Conservation (phyloP, 2,888 invertebrate species). For the Chouioia cunea region DNA sequence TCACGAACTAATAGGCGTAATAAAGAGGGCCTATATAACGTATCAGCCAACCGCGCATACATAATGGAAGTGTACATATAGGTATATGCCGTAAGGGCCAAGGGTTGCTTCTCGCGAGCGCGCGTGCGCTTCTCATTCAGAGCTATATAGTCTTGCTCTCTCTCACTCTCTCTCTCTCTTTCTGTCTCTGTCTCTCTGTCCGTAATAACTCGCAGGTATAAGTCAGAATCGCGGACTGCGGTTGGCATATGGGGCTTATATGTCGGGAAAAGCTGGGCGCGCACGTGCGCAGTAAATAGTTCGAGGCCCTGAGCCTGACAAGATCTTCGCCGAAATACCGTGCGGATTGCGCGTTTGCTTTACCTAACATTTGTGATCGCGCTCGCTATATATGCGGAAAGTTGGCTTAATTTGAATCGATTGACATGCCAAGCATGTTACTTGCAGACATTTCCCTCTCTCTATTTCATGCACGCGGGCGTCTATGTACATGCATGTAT, state of each 20-base stretch:
- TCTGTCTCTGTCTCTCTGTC: constrained; percentile 14
- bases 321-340: constrained; percentile 38
- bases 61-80: constrained; percentile 7
- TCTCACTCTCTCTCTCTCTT: no score
- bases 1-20: no score
- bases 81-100: constrained; percentile 6
- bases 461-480: neutral
- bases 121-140: constrained; percentile 11
- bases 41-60: constrained; percentile 8
- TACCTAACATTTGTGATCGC: constrained; percentile 41
- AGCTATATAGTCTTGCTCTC: no score
- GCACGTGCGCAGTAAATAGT: constrained; percentile 46
- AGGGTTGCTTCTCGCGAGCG: constrained; percentile 1
- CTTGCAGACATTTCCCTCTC: constrained; percentile 13
- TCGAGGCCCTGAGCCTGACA: constrained; percentile 45
- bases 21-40: no score
- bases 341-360: constrained; percentile 45
- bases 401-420: constrained; percentile 49
- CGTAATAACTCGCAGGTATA: constrained; percentile 45
- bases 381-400: constrained; percentile 37
- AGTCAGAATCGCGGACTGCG: constrained; percentile 34
- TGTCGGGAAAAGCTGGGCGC: constrained; percentile 18
- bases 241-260: constrained; percentile 42
- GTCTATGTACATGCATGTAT: constrained; percentile 5
- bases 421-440: constrained; percentile 40